Conservation (phyloP, 1,140 invertebrate genomes). For the Cyclina sinensis region DNA sequence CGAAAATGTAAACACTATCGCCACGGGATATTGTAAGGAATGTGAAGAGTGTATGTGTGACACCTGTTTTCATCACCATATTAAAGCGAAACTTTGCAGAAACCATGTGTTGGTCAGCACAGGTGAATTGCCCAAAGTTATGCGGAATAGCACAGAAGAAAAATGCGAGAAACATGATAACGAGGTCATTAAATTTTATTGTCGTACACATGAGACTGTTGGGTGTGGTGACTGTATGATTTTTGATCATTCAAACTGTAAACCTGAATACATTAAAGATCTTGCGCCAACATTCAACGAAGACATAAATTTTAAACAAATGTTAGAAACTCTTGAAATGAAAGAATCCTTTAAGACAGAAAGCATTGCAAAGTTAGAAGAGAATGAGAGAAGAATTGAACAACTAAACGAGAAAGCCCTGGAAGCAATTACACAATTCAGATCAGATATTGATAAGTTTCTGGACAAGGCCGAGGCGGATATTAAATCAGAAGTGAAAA, state of each 20-base stretch:
- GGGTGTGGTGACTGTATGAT: conserved; percentile 23
- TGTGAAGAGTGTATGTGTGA: not conserved
- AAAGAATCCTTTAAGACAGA: too few relatives aligned
- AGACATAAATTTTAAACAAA: not conserved
- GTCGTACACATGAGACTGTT: not conserved
- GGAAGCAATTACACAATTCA: not conserved
- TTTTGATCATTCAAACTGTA: not conserved
- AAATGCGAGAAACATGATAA: not conserved
- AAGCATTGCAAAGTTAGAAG: not conserved
- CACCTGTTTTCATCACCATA: not conserved
- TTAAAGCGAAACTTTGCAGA: not conserved
- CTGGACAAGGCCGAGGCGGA: not conserved
- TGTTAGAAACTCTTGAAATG: not conserved
- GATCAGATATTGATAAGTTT: not conserved
- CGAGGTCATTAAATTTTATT: conserved; percentile 10
- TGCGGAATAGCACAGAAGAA: not conserved
- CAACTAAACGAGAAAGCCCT: not conserved
- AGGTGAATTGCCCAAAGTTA: not conserved
- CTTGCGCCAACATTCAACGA: not conserved
- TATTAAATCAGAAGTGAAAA: not conserved
- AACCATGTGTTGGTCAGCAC: not conserved
- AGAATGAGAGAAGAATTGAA: not conserved
- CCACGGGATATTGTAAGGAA: not conserved
- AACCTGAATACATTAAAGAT: not conserved
- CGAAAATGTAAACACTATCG: not conserved